A percentile compares a stretch with the other conserved stretches of the same genome.
Conservation (phyloP, 2,797 vertebrate species). For the Rhadinocentrus ornatus region DNA sequence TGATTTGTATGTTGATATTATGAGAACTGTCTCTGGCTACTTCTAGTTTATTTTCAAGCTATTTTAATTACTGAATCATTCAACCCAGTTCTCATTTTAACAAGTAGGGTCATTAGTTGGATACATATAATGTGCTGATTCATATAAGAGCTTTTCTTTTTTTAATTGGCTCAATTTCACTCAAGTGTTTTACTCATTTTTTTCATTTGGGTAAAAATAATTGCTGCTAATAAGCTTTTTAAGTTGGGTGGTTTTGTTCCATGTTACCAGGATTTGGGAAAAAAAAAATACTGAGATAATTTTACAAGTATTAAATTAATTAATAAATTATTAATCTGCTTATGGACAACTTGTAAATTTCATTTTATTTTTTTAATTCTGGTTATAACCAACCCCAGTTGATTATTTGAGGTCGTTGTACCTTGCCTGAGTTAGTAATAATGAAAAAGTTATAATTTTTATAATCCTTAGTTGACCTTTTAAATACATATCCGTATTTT, state of each 20-base stretch:
- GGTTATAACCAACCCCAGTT: background rate
- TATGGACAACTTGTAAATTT: background rate
- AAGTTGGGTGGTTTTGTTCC: constrained; percentile 1
- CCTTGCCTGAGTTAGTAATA: background rate
- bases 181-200: background rate
- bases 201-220: background rate
- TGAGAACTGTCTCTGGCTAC: background rate
- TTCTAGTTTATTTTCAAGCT: constrained; percentile 9
- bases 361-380: background rate
- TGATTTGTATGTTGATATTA: constrained; percentile 12
- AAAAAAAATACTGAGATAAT: background rate
- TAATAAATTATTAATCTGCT: background rate
- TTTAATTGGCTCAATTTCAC: background rate
- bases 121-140: background rate
- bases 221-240: background rate
- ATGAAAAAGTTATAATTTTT: background rate
- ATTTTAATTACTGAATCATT: background rate
- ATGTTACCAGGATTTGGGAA: background rate
- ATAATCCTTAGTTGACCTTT: background rate
- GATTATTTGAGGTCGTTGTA: too few species aligned
- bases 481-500: background rate
- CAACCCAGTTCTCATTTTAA: constrained; percentile 14
- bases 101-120: background rate
- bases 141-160: background rate
- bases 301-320: background rate